Conservation (phyloP, 1,140 invertebrate genomes). For the Drosophila tristis region DNA sequence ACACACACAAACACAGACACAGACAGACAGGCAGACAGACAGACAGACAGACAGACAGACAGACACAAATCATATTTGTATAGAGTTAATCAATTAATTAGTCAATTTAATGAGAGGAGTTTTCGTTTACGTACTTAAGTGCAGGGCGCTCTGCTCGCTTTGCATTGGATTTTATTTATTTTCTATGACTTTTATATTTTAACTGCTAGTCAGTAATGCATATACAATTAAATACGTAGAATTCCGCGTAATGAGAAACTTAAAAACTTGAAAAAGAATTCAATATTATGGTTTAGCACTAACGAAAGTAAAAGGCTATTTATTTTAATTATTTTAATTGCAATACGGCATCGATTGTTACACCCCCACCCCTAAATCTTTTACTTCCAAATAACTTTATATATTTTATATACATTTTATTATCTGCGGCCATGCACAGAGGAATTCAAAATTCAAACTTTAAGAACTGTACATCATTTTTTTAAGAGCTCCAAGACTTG, state of each 20-base stretch:
- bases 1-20: constrained; percentile 1
- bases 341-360: constrained; percentile 33
- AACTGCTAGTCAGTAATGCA: constrained; percentile 78
- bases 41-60: constrained; percentile 7
- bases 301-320: constrained; percentile 71
- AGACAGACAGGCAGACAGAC: no score
- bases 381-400: constrained; percentile 39
- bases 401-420: constrained; percentile 32
- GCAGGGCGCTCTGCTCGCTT: constrained; percentile 19
- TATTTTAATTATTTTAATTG: constrained; percentile 54
- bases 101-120: constrained; percentile 66
- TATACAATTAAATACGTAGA: constrained; percentile 47
- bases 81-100: constrained; percentile 52
- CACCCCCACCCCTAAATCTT: constrained; percentile 36
- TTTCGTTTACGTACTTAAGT: constrained; percentile 71
- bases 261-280: constrained; percentile 38
- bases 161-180: constrained; percentile 72
- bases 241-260: constrained; percentile 55
- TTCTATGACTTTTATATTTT: constrained; percentile 62
- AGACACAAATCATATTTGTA: constrained; percentile 47
- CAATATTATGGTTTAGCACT: constrained; percentile 64
- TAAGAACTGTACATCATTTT: constrained; percentile 42
- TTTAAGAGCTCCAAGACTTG: constrained; percentile 79
- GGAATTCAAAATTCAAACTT: constrained; percentile 72
- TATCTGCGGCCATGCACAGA: constrained; percentile 75